Base-by-base conservation (phyloP, 2,797 vertebrate genomes). In the Sarcoramphus papa region DNA sequence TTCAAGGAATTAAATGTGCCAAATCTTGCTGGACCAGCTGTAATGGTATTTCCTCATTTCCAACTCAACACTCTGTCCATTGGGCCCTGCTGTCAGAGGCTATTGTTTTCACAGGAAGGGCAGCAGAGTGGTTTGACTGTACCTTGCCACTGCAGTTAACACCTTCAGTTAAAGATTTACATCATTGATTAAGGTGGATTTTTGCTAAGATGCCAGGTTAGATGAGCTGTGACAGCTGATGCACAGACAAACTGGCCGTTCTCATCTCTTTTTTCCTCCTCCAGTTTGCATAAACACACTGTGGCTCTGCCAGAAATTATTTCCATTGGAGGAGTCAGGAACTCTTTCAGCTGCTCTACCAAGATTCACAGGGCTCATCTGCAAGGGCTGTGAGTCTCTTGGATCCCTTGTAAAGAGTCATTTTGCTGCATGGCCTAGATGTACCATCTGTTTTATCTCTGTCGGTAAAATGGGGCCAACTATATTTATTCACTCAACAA, bases 341-440 rank as follows among this genome's bases (percentile, higher is more conserved):
- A 85, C 78, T 82, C 63, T 92, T 89, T 90, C 93, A 90, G 63
- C 89, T 90, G 77, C n/a, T 96, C 60, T 64, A 90, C 74, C 72
- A 90, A 97, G 92, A 93, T 93, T 91, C 81, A 51, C 70, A 85
- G 81, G 88, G 75, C 92, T 96, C 37, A 63, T 95, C 85, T 94
- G 85, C 80, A 91, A 76, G 84, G 84, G 53, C 75, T 96, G 50
- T 37, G 82, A 93, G 50, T 64, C 87, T 94, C 82, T 93, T 91
- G 87, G 73, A 92, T 96, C 37, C 62, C 54, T 53, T 75, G 53
- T 85, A 59, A 85, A 78, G 69, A 96, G 87, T 88, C 68, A 75
- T 90, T 90, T 93, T 90, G 59, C 96, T 92, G 57, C 72, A 88
- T 93, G 91, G 85, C 94, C 87, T 97, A 93, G 82, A 93, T 95